Evolutionary conservation across 1,140 invertebrate genomes (phyloP).

Genomic region (Drosophila pandora): DNA sequence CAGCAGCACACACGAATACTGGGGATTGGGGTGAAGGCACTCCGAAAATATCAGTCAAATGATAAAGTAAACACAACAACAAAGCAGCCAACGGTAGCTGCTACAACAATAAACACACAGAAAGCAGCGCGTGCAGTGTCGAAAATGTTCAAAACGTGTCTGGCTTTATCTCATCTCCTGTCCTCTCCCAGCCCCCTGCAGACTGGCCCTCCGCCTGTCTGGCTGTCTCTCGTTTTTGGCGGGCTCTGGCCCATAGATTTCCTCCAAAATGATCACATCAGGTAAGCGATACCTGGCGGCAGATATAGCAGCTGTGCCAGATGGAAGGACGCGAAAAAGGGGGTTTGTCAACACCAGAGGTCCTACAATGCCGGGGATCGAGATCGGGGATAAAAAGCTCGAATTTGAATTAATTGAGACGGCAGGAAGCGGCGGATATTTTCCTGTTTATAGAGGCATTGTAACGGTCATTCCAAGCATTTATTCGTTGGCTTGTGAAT

Average conservation of each 20-base stretch:
- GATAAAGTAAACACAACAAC: conserved; percentile 68
- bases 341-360: conserved; percentile 38
- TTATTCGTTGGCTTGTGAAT: no score
- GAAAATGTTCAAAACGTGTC: conserved; percentile 72
- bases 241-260: conserved; percentile 37
- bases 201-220: neutral
- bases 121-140: conserved; percentile 60
- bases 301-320: conserved; percentile 37
- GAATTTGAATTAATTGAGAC: conserved; percentile 8
- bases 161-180: conserved; percentile 33
- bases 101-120: conserved; percentile 28
- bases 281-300: conserved; percentile 46
- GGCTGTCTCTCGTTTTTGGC: conserved; percentile 43
- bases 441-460: neutral
- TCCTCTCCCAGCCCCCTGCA: neutral
- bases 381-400: conserved; percentile 13
- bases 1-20: conserved; percentile 28
- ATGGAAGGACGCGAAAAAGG: conserved; percentile 33
- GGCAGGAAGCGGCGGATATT: neutral
- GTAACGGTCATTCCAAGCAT: neutral
- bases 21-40: conserved; percentile 76
- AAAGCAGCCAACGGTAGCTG: conserved; percentile 33
- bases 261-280: conserved; percentile 66
- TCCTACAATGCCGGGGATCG: neutral
- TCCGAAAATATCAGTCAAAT: conserved; percentile 78